Base-by-base conservation (phyloP, 2,797 vertebrate species). In the Gymnoscopelus braueri region DNA sequence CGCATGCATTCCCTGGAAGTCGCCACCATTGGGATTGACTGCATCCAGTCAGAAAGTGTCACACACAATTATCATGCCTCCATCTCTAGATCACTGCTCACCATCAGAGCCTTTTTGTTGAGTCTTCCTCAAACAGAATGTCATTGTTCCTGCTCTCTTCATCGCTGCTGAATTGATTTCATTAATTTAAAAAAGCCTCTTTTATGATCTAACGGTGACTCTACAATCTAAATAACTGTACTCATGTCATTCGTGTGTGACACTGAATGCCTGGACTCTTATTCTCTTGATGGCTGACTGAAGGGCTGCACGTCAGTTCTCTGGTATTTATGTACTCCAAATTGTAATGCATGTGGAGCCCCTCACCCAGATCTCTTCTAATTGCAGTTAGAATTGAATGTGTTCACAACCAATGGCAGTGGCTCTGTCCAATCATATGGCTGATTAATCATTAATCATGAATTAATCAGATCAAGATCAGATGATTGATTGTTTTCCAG, bases 341-440 rank as follows among this genome's bases (percentile, higher is more conserved):
- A 53, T 68, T 60, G 53, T 63, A 69, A 48, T 62, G 82, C 78
- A 81, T 81, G 75, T 64, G 24, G 4, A 75, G 8, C 23, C 9
- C 55, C 23, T 13, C 55, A 26, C 47, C 3, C 24, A 56, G 19
- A 19, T 14, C 39, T 12, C 13, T 56, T 54, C 19, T 44, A 44
- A 44, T 44, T 44, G 39, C 10, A 44, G 39, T 44, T 44, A 44
- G 39, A 44, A 44, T 44, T 10, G 1, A 44, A 44, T 44, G 39
- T 44, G 39, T 44, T 44, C 39, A 44, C 11, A 55, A 39, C 51
- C 52, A 54, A 26, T 55, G 14, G 54, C 48, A 32, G 63, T 39
- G 44, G 44, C 15, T 35, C 48, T 67, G n/a, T 26, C 57, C 47
- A 60, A 69, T 63, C 59, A 52, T 48, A 65, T 70, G 47, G 3